phyloP scores from a whole-genome alignment of 2,113 vertebrate genomes.

The Corapipo altera region DNA sequence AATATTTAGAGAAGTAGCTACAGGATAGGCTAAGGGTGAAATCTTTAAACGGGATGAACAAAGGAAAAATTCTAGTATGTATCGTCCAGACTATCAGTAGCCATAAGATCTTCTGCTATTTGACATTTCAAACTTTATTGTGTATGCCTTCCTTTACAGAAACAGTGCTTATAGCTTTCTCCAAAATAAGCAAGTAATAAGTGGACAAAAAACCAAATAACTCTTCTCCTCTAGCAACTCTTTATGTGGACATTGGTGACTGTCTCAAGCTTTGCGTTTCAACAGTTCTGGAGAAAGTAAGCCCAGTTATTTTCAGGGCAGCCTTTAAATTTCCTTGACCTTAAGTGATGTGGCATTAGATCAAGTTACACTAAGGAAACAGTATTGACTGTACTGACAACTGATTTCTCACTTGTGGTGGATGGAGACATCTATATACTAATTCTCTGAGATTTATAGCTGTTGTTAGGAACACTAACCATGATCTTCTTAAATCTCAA shows the following conservation, averaged over 20 bases:
- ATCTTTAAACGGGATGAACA: background rate
- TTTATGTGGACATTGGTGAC: background rate
- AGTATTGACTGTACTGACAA: background rate
- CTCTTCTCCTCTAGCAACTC: background rate
- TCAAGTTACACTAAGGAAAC: background rate
- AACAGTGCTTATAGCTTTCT: background rate
- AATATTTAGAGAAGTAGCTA: background rate
- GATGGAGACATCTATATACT: background rate
- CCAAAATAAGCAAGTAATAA: background rate
- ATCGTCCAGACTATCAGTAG: background rate
- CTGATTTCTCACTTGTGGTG: background rate
- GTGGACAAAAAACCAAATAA: background rate
- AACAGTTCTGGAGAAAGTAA: background rate
- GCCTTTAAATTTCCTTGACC: background rate
- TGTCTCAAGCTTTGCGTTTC: background rate
- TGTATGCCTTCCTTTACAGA: background rate
- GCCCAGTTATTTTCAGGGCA: background rate
- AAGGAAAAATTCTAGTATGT: background rate
- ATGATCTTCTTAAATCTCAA: background rate
- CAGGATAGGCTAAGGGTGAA: background rate
- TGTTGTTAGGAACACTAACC: background rate
- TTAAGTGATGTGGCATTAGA: background rate
- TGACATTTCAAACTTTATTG: background rate
- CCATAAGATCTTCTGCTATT: background rate
- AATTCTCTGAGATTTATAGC: background rate